A percentile compares a stretch with the other conserved stretches of the same genome.
Conservation (phyloP, 2,113 vertebrate genomes). For the Polypterus bichir region DNA sequence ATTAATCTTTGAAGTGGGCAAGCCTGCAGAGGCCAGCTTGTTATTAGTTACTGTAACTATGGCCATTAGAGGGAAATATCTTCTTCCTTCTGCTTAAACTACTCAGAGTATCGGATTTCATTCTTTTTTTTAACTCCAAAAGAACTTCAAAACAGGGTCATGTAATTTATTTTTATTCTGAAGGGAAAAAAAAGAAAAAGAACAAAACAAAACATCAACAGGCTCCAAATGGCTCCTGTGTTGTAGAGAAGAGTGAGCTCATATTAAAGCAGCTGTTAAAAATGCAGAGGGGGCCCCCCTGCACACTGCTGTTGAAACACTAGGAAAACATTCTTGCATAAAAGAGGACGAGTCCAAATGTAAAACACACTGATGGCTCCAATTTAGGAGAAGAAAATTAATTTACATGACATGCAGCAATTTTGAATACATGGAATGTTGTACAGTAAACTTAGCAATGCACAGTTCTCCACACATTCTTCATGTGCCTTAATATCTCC, state of each 20-base stretch:
- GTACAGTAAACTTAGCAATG: no score
- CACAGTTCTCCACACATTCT: no score
- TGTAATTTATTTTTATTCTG: slow-evolving; percentile 1
- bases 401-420: no score
- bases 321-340: no score
- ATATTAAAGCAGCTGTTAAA: background rate
- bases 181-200: background rate
- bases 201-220: no score
- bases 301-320: no score
- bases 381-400: no score
- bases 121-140: slow-evolving; percentile 6
- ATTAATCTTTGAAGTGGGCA: slow-evolving; percentile 6
- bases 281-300: background rate
- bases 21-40: background rate
- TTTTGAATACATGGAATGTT: no score
- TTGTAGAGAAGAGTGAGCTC: background rate
- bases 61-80: background rate
- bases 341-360: no score
- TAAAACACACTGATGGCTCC: no score
- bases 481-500: no score
- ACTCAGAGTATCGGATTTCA: background rate
- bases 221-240: no score
- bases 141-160: slow-evolving; percentile 1
- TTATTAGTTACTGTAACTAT: slow-evolving; percentile 4
- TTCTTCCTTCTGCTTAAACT: background rate